Conservation (phyloP, 2,888 invertebrate genomes). For the Fragum fragum region DNA sequence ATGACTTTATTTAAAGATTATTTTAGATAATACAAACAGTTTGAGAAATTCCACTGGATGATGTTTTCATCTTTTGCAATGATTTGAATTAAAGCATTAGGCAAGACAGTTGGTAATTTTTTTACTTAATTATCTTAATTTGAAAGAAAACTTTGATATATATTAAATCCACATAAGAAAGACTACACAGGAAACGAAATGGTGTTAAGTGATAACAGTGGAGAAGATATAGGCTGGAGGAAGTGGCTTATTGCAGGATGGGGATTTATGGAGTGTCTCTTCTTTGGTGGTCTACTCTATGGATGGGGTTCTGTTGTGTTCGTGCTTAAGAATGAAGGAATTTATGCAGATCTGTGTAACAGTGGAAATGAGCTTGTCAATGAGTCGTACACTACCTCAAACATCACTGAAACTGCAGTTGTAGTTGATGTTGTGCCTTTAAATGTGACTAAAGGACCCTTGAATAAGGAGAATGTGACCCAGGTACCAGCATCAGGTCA, state of each 20-base stretch:
- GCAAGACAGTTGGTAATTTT: too few relatives aligned
- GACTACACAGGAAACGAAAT: too few relatives aligned
- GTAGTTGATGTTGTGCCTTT: slow-evolving; percentile 28
- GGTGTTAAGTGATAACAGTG: slow-evolving; percentile 55
- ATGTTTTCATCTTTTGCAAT: too few relatives aligned
- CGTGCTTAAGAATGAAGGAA: slow-evolving; percentile 74
- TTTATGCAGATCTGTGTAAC: slow-evolving; percentile 69
- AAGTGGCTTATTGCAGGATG: slow-evolving; percentile 71
- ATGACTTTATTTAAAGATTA: neutral
- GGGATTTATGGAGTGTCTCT: slow-evolving; percentile 76
- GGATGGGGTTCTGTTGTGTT: slow-evolving; percentile 80
- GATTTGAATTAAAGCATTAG: too few relatives aligned
- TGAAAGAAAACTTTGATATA: too few relatives aligned
- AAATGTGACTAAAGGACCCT: slow-evolving; percentile 6
- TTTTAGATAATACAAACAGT: too few relatives aligned
- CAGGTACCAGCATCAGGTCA: neutral
- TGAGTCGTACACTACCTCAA: neutral
- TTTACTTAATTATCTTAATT: too few relatives aligned
- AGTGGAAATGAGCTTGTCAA: neutral
- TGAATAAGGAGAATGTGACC: neutral
- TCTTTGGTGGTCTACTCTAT: slow-evolving; percentile 79
- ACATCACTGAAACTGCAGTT: slow-evolving; percentile 4
- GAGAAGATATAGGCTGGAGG: slow-evolving; percentile 60
- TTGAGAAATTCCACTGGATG: too few relatives aligned
- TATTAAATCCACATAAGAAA: too few relatives aligned